phyloP scores from a whole-genome alignment of 2,797 vertebrate species.

The Tachyglossus aculeatus region DNA sequence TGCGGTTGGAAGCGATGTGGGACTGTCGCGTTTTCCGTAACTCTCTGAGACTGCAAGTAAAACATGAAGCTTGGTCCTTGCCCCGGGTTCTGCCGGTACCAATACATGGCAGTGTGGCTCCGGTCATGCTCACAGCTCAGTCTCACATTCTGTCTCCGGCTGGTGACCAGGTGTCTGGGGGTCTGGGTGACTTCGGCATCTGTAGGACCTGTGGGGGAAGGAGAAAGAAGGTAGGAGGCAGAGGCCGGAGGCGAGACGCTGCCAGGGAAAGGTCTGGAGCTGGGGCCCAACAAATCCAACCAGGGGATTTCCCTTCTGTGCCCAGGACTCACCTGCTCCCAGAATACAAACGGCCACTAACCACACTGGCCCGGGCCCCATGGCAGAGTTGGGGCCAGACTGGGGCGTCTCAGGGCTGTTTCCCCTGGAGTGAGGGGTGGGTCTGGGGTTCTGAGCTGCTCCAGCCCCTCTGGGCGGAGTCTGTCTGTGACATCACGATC shows the following conservation, averaged over 20 bases:
- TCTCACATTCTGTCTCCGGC: rapidly evolving
- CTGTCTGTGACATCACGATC: too few species aligned
- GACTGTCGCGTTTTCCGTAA: neutral
- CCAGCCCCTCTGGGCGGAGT: too few species aligned
- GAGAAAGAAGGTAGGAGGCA: neutral
- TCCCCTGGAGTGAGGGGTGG: too few species aligned
- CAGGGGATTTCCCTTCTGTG: neutral
- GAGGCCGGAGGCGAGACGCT: neutral
- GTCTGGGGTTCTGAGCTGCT: too few species aligned
- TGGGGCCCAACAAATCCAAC: rapidly evolving
- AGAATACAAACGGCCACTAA: neutral
- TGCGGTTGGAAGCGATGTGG: neutral
- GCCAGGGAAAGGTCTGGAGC: rapidly evolving
- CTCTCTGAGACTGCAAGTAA: neutral
- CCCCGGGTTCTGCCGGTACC: neutral
- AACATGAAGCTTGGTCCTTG: neutral
- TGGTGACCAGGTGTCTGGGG: neutral
- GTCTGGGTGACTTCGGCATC: neutral
- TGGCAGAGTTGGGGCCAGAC: too few species aligned
- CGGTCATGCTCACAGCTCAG: neutral
- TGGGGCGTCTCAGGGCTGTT: too few species aligned
- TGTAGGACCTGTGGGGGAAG: neutral
- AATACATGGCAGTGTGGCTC: neutral
- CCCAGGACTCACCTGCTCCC: neutral
- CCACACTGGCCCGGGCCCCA: slow-evolving; percentile 10